These are phyloP conservation scores for Volucella inflata DNA, from an alignment of 2,888 invertebrate species.

Conservation along the genomic window DNA sequence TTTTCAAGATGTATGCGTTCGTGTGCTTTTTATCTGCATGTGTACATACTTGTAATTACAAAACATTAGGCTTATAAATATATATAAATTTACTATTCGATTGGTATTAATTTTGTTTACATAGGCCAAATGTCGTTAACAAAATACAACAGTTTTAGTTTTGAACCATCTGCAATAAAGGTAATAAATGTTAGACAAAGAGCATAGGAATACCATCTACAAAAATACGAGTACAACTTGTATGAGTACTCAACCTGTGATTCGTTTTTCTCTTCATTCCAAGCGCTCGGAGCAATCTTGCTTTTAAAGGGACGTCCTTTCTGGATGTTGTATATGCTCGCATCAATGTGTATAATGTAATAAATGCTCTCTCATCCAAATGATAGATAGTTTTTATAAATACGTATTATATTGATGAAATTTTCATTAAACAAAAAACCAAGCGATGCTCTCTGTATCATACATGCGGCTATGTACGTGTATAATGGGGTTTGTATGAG, in stretches of 20 bases:
- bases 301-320: slow-evolving; percentile 35
- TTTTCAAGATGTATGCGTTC: slow-evolving; percentile 17
- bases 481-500: too few species aligned
- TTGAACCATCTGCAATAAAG: neutral
- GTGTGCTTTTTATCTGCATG: neutral
- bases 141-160: too few species aligned
- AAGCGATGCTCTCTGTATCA: slow-evolving; percentile 51
- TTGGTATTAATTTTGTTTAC: too few species aligned
- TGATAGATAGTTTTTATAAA: slow-evolving; percentile 66
- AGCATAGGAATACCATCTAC: slow-evolving; percentile 40
- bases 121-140: too few species aligned
- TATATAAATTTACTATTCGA: neutral
- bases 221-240: slow-evolving; percentile 40
- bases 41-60: slow-evolving; percentile 32
- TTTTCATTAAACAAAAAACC: slow-evolving; percentile 58
- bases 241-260: slow-evolving; percentile 39
- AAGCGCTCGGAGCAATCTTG: slow-evolving; percentile 34
- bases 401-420: slow-evolving; percentile 60
- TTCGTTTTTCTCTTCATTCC: slow-evolving; percentile 33
- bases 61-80: neutral
- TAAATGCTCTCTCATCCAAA: slow-evolving; percentile 56
- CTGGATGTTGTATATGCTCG: slow-evolving; percentile 25
- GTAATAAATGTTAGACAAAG: neutral
- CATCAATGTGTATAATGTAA: slow-evolving; percentile 46
- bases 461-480: slow-evolving; percentile 19